Evolutionary conservation across 2,888 invertebrate species (phyloP).

Genomic region (Operophtera brumata): DNA sequence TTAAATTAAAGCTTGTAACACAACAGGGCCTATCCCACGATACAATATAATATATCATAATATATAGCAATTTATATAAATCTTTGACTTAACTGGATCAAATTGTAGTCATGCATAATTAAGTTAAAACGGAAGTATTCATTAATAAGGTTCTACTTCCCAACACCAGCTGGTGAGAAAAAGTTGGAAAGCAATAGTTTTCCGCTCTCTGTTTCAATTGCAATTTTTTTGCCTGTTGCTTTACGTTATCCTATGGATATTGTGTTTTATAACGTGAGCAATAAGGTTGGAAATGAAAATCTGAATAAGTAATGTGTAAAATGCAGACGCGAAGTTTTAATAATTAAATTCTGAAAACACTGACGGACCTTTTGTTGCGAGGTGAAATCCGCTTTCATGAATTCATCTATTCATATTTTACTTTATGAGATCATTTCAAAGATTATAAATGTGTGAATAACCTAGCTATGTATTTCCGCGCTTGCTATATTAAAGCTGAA

Average conservation of each 20-base stretch:
- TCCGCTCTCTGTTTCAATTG: slow-evolving; percentile 1
- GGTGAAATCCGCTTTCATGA: slow-evolving; percentile 16
- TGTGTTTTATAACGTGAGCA: neutral
- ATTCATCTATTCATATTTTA: slow-evolving; percentile 6
- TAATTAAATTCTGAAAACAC: slow-evolving; percentile 28
- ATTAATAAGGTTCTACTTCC: neutral
- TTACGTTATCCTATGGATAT: neutral
- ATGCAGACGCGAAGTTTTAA: slow-evolving; percentile 23
- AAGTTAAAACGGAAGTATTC: too few species aligned
- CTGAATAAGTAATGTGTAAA: slow-evolving; percentile 26
- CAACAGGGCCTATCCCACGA: too few species aligned
- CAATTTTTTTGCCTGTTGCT: slow-evolving; percentile 18
- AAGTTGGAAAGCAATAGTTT: slow-evolving; percentile 9
- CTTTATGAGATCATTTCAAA: neutral
- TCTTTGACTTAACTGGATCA: too few species aligned
- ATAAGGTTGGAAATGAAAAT: slow-evolving; percentile 23
- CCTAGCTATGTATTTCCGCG: too few species aligned
- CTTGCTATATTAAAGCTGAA: too few species aligned
- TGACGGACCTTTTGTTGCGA: slow-evolving; percentile 20
- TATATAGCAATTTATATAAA: too few species aligned
- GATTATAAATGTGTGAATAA: neutral
- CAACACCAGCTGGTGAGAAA: neutral
- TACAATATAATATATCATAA: too few species aligned
- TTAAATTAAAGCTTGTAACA: too few species aligned
- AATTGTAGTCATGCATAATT: too few species aligned